These are phyloP conservation scores for Zosterops pallidus DNA, from an alignment of 2,113 vertebrate genomes.

Conservation along the genomic window DNA sequence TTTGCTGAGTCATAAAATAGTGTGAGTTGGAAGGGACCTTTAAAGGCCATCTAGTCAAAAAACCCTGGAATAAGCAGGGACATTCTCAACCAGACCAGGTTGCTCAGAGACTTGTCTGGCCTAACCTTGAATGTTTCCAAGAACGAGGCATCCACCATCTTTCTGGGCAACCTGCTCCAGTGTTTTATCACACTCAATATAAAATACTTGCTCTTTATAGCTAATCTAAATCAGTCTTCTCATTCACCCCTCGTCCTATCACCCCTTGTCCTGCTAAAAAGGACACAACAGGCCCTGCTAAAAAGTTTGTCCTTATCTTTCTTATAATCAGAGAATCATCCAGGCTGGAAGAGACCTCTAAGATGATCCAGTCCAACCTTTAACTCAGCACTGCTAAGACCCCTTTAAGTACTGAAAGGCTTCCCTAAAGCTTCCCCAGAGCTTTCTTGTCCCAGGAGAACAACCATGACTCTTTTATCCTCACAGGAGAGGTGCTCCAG, in stretches of 20 bases:
- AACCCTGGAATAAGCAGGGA: not conserved
- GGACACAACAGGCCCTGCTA: not conserved
- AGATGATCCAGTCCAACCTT: not conserved
- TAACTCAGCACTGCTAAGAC: not conserved
- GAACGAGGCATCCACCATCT: not conserved
- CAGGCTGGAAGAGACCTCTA: not conserved
- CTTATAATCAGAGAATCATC: not conserved
- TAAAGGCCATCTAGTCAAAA: not conserved
- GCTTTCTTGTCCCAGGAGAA: not conserved
- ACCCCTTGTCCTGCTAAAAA: no score
- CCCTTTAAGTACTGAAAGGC: not conserved
- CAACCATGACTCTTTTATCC: not conserved
- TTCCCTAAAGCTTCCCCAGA: not conserved
- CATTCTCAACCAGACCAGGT: not conserved
- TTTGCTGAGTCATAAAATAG: not conserved
- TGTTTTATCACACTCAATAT: not conserved
- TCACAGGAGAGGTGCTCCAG: not conserved
- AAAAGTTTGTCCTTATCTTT: not conserved
- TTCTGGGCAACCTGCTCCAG: not conserved
- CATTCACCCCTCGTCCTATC: accelerated
- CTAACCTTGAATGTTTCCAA: not conserved
- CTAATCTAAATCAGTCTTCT: not conserved
- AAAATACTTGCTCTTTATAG: not conserved
- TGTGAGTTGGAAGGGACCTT: not conserved
- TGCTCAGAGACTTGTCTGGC: not conserved